Evolutionary conservation across 1,140 invertebrate species (phyloP), one percentile per base, ranked within the genome.

Genomic region (Zaprionus vittiger): DNA sequence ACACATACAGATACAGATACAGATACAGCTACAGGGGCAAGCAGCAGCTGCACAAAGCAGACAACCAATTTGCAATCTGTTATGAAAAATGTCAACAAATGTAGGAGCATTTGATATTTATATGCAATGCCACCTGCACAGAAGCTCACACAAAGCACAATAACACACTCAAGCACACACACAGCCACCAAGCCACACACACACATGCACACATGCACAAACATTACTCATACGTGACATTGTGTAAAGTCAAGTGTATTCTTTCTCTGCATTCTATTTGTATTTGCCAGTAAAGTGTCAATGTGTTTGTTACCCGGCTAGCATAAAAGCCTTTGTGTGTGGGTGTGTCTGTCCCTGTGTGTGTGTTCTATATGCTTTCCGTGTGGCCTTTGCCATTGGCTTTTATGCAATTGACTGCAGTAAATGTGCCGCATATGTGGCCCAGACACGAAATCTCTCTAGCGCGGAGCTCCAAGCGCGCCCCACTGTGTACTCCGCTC

Each of bases 21-120:
- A 56, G 44, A 62, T 17, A 20, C 49, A 62, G 47, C 54, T 41
- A 37, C 47, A 55, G 22, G 6, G n/a, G 12, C 37, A 37, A 73
- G 31, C 62, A 77, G 71, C 68, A 87, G 84, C 81, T 84, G 73
- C 71, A 80, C 59, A 68, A 63, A 68, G 64, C 71, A 68, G 74
- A 78, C 72, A 90, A 68, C 75, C 81, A 89, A 89, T 90, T 89
- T 89, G 84, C 79, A 79, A 82, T 90, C 77, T 74, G 79, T 89
- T 90, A 89, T 89, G 75, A 90, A 85, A 81, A 87, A 75, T 84
- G 83, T 90, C 71, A 78, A 75, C 72, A 79, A 76, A 81, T 77
- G 75, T 72, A 55, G 31, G 37, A 17, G 72, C 63, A 63, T 89
- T 76, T 74, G 68, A 77, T 83, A 86, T 86, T 86, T 86, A 87